Evolutionary conservation across 2,113 vertebrate genomes (phyloP).

Genomic region (Myodes glareolus): DNA sequence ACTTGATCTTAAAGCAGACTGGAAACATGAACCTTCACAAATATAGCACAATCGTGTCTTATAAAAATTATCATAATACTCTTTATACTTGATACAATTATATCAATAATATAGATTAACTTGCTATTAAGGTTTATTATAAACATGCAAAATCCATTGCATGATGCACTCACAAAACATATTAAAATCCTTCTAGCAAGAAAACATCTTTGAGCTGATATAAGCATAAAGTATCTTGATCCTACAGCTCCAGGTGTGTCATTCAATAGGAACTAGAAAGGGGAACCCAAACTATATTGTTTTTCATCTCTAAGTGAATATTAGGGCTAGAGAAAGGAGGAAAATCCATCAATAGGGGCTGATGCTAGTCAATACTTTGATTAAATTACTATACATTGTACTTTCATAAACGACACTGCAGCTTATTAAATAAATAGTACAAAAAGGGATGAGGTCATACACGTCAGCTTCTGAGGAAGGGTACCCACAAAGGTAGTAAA

Average conservation of each 20-base stretch:
- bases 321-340: constrained; percentile 14
- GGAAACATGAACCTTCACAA: constrained; percentile 84
- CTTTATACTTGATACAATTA: constrained; percentile 83
- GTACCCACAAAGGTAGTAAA: constrained; percentile 74
- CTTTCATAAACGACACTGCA: constrained; percentile 57
- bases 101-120: constrained; percentile 84
- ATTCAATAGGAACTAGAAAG: constrained; percentile 34
- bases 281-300: constrained; percentile 40
- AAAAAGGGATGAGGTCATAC: constrained; percentile 69
- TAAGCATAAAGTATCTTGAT: constrained; percentile 70
- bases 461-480: constrained; percentile 74
- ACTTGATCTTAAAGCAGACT: constrained; percentile 74
- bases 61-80: constrained; percentile 86
- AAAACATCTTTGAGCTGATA: constrained; percentile 69
- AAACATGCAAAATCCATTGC: constrained; percentile 90
- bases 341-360: constrained; percentile 7
- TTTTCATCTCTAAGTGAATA: constrained; percentile 62
- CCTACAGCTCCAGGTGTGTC: constrained; percentile 72
- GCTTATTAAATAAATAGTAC: constrained; percentile 84
- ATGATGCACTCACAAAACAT: constrained; percentile 86
- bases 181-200: constrained; percentile 81
- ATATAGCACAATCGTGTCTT: constrained; percentile 84
- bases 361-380: constrained; percentile 13
- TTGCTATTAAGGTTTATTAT: constrained; percentile 87
- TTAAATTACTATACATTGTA: constrained; percentile 69